Evolutionary conservation across 37 sponge, comb jelly and placozoan genomes (phyloP).

Genomic region (Ianthella basta): DNA sequence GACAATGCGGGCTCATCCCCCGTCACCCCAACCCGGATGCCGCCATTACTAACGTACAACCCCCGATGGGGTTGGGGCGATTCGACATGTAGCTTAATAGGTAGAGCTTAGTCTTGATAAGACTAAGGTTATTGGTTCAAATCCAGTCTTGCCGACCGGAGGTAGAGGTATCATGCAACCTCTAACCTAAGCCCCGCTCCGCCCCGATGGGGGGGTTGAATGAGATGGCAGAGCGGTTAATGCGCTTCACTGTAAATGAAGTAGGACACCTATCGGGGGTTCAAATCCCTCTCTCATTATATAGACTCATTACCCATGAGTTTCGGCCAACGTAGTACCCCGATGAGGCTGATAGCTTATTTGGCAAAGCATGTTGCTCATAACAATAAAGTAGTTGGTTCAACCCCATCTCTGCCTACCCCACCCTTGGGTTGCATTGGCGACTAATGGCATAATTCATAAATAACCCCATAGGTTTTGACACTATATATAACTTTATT

Average conservation of each 20-base stretch:
- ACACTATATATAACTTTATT: too few species aligned
- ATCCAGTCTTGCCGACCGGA: slow-evolving; percentile 26
- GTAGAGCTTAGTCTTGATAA: slow-evolving; percentile 55
- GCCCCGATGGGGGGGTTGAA: too few species aligned
- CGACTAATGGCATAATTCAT: slow-evolving; percentile 41
- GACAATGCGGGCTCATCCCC: too few species aligned
- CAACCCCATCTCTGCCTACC: slow-evolving; percentile 39
- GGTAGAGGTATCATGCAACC: not conserved
- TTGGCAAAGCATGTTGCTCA: slow-evolving; percentile 36
- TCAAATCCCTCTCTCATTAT: slow-evolving; percentile 50
- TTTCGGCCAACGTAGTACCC: too few species aligned
- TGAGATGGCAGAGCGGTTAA: slow-evolving; percentile 54
- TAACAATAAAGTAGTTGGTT: slow-evolving; percentile 36
- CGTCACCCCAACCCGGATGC: too few species aligned
- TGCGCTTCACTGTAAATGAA: slow-evolving; percentile 64
- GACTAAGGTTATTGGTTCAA: slow-evolving; percentile 65
- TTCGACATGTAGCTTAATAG: slow-evolving; percentile 50
- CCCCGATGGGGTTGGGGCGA: too few species aligned
- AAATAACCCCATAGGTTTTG: too few species aligned
- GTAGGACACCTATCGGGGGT: slow-evolving; percentile 36
- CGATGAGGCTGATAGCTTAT: slow-evolving; percentile 25
- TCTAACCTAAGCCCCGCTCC: too few species aligned
- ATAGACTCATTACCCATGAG: not conserved
- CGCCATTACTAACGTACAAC: too few species aligned
- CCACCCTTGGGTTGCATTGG: too few species aligned